Percentiles rank a stretch among this genome's conserved stretches.
Evolutionary conservation across 2,113 vertebrate genomes (phyloP).

Genomic region (Electrona antarctica): DNA sequence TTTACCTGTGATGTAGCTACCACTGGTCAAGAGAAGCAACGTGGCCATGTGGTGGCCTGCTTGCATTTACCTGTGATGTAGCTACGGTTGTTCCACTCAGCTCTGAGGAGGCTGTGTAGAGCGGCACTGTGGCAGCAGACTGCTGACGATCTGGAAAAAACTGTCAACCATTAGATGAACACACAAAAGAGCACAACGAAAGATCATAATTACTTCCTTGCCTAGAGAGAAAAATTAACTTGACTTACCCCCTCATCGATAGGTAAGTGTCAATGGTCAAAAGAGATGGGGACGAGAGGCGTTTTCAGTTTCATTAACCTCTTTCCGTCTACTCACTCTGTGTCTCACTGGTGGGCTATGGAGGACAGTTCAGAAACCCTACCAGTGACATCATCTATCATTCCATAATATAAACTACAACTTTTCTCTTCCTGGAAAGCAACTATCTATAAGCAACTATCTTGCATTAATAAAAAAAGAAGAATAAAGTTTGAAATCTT

Average conservation of each 20-base stretch:
- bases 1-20: slow-evolving; percentile 49
- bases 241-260: slow-evolving; percentile 30
- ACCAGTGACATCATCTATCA: too few relatives aligned
- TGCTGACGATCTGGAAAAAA: slow-evolving; percentile 96
- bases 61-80: slow-evolving; percentile 50
- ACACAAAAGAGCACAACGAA: slow-evolving; percentile 62
- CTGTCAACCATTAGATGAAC: slow-evolving; percentile 88
- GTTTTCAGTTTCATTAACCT: background rate
- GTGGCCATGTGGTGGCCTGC: background rate
- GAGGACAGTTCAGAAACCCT: too few relatives aligned
- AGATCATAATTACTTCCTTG: background rate
- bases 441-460: too few relatives aligned
- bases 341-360: too few relatives aligned
- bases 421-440: too few relatives aligned
- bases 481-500: too few relatives aligned
- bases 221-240: background rate
- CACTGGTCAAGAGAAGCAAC: background rate
- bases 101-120: slow-evolving; percentile 81
- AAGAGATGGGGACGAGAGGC: background rate
- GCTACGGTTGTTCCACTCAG: slow-evolving; percentile 58
- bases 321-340: too few relatives aligned
- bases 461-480: too few relatives aligned
- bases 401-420: too few relatives aligned
- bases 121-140: slow-evolving; percentile 91
- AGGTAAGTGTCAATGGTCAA: background rate